Conservation (phyloP, 2,113 vertebrate species). For the Nannobrachium achirus region DNA sequence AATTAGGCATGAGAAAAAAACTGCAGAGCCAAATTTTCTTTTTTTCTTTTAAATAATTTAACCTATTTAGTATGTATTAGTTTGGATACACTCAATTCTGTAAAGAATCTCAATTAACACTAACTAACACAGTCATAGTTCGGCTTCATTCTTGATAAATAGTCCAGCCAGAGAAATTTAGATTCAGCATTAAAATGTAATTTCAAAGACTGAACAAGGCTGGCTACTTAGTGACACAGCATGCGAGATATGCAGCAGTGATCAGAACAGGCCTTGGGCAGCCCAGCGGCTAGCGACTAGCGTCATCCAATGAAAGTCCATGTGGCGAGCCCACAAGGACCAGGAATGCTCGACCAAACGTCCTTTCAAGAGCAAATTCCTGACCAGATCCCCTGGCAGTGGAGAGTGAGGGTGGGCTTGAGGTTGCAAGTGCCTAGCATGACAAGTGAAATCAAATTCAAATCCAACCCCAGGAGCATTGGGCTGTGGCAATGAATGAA, state of each 20-base stretch:
- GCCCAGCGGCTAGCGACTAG: background rate
- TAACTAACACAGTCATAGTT: constrained; percentile 6
- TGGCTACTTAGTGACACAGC: background rate
- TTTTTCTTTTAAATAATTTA: too few species aligned
- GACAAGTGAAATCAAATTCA: constrained; percentile 55
- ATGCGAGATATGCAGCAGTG: background rate
- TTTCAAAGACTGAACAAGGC: constrained; percentile 18
- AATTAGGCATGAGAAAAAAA: constrained; percentile 25
- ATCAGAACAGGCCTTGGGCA: background rate
- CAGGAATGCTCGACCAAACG: constrained; percentile 22
- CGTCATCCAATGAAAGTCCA: constrained; percentile 14
- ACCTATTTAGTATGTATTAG: too few species aligned
- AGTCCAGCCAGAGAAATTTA: background rate
- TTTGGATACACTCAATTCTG: too few species aligned
- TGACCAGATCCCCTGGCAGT: constrained; percentile 19
- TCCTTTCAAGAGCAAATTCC: constrained; percentile 57
- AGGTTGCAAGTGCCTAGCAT: constrained; percentile 41
- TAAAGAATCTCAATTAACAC: too few species aligned
- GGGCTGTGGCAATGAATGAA: constrained; percentile 21
- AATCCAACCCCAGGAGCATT: background rate
- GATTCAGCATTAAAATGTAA: constrained; percentile 5
- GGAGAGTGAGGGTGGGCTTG: constrained; percentile 12
- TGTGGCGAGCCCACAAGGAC: constrained; percentile 7
- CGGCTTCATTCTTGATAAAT: constrained; percentile 24
- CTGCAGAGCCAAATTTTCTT: too few species aligned